These are phyloP conservation scores for Lordiphosa andalusiaca DNA, from an alignment of 2,888 invertebrate species.

Conservation along the genomic window DNA sequence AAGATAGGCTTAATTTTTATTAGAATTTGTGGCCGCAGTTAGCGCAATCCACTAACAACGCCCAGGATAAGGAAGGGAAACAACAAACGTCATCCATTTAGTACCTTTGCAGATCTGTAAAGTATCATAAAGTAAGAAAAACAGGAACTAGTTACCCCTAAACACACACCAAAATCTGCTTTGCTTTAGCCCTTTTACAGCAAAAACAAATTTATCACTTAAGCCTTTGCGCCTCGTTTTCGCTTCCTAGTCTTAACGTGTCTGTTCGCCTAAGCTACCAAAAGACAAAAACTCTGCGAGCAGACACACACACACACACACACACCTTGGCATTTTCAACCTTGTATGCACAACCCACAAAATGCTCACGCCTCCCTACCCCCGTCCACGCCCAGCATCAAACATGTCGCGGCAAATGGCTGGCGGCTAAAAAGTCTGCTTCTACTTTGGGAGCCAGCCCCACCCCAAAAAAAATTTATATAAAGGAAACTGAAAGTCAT, in stretches of 20 bases:
- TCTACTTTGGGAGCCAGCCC: slow-evolving; percentile 11
- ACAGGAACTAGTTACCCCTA: too few species aligned
- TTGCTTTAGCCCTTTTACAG: too few species aligned
- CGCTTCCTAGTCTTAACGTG: slow-evolving; percentile 36
- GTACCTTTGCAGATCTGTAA: too few species aligned
- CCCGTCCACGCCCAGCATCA: slow-evolving; percentile 13
- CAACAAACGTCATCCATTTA: too few species aligned
- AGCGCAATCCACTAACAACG: too few species aligned
- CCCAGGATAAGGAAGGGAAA: too few species aligned
- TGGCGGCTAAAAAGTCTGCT: slow-evolving; percentile 41
- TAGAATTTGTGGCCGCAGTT: too few species aligned
- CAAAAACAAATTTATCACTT: slow-evolving; percentile 19
- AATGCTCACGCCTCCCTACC: not conserved
- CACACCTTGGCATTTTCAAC: not conserved
- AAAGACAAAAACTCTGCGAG: slow-evolving; percentile 6
- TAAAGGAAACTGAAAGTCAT: slow-evolving; percentile 54
- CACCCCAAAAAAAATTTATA: slow-evolving; percentile 14
- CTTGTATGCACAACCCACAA: not conserved
- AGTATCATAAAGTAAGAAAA: too few species aligned
- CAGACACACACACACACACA: not conserved
- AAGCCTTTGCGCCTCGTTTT: slow-evolving; percentile 22
- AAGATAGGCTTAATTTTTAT: too few species aligned
- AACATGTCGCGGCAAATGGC: slow-evolving; percentile 47
- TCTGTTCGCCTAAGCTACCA: slow-evolving; percentile 26
- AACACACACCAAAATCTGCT: too few species aligned